phyloP scores from a whole-genome alignment of 1,140 invertebrate genomes.

The Radopholus similis region DNA sequence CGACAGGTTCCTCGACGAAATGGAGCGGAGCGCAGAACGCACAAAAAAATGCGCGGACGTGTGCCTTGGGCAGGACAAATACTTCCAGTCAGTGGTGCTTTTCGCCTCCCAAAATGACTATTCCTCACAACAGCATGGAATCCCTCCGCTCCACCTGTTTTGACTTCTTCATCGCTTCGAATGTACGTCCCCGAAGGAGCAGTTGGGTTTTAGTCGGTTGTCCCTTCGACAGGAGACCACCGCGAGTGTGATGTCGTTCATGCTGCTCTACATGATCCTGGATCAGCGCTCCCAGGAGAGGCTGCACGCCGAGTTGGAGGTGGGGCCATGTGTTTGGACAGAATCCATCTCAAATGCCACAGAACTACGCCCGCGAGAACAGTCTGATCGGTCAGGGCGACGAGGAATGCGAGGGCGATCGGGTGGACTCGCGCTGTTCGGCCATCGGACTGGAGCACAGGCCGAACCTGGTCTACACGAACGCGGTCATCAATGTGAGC shows the following conservation, averaged over 20 bases:
- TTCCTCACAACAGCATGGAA: not conserved
- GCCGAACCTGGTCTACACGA: conserved; percentile 10
- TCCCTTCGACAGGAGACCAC: not conserved
- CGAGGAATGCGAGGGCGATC: not conserved
- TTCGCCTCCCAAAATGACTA: not conserved
- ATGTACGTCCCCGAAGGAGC: too few species aligned
- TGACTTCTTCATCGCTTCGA: conserved; percentile 13
- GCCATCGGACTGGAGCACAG: conserved; percentile 4
- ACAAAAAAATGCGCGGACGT: not conserved
- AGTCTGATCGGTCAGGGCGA: not conserved
- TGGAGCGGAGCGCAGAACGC: not conserved
- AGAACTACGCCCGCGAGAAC: not conserved
- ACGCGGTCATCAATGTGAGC: conserved; percentile 12
- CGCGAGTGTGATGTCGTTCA: conserved; percentile 10
- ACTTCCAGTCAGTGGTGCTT: conserved; percentile 7
- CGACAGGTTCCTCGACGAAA: conserved; percentile 4
- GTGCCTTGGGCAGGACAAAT: conserved; percentile 8
- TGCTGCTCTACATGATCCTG: conserved; percentile 15
- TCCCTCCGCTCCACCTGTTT: conserved; percentile 3
- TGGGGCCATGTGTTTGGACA: not conserved
- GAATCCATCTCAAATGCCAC: not conserved
- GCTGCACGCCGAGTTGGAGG: conserved; percentile 16
- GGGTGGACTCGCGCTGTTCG: conserved; percentile 5
- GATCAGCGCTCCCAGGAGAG: not conserved
- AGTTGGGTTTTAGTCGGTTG: not conserved